Base-by-base conservation (phyloP, 1,140 invertebrate genomes). In the Neotoxoptera formosana region DNA sequence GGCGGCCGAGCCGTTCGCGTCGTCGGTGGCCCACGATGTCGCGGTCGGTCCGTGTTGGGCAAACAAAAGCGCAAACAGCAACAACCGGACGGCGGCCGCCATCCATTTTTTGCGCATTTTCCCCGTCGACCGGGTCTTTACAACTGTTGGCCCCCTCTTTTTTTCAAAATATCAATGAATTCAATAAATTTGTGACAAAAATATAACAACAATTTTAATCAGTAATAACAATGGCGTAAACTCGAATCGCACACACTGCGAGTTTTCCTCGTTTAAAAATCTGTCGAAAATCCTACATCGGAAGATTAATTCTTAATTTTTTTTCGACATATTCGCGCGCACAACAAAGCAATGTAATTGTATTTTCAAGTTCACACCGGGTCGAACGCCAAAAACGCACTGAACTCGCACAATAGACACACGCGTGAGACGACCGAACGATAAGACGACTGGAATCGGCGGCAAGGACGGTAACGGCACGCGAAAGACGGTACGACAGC, bases 21-120 rank as follows among this genome's bases (percentile, higher is more conserved):
- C 88, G 88, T 90, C 88, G 23, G 56, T 90, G 56, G 89, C 36
- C 89, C 89, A 90, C 56, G 89, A 60, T 25, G 56, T 45, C 25
- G 89, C 89, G 89, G 89, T 90, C 89, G 89, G 89, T 17, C 89
- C 56, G 17, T 67, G 89, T 67, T 45, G 89, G 23, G 36, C 89
- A 53, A 67, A 90, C 53, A 90, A 25, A 30, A 90, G 17, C 89
- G 56, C 36, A 36, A 90, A 45, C 41, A 90, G 36, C 21, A 30
- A 86, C 81, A 86, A 25, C 91, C 91, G 76, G 48, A 92, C 67
- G 67, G 76, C 76, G 30, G 20, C 41, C 41, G 84, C 34, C 47
- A 81, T 84, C 45, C 91, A 53, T 30, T 3, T 92, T 41, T 53
- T 41, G 20, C 76, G 91, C 91, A 53, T 92, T 90, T 41, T 60